Conservation (phyloP, 2,113 vertebrate species). For the Camelus bactrianus region DNA sequence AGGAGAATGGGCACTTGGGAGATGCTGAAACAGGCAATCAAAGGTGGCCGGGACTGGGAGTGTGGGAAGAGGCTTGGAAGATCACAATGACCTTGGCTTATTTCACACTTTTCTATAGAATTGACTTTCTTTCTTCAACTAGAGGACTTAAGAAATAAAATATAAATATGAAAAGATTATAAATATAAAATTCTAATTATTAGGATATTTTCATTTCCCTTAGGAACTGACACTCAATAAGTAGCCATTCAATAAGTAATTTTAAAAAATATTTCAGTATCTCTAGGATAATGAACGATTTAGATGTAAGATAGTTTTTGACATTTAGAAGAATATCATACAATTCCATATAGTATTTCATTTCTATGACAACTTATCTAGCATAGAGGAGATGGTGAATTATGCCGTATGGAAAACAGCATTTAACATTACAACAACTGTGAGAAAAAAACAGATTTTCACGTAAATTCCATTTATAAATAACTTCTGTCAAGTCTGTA, state of each 20-base stretch:
- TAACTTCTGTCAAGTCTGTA: slow-evolving; percentile 39
- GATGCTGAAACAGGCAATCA: not conserved
- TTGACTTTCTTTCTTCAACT: not conserved
- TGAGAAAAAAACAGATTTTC: not conserved
- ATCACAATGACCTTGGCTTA: not conserved
- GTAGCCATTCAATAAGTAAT: not conserved
- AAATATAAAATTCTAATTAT: not conserved
- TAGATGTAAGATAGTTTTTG: not conserved
- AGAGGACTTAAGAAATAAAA: not conserved
- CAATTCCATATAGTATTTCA: not conserved
- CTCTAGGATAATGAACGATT: not conserved
- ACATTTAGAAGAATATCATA: not conserved
- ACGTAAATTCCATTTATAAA: not conserved
- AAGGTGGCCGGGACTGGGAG: accelerated
- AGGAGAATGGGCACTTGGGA: not conserved
- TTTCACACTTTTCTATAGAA: not conserved
- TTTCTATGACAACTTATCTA: not conserved
- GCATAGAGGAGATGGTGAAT: not conserved
- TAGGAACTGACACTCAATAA: not conserved
- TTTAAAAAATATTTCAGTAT: not conserved
- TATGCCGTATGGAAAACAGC: not conserved
- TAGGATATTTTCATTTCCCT: slow-evolving; percentile 6
- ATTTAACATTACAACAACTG: not conserved
- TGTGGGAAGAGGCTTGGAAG: not conserved
- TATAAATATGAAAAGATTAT: not conserved